Base-by-base conservation (phyloP, 2,888 invertebrate species). In the Oxytorus armatus region DNA sequence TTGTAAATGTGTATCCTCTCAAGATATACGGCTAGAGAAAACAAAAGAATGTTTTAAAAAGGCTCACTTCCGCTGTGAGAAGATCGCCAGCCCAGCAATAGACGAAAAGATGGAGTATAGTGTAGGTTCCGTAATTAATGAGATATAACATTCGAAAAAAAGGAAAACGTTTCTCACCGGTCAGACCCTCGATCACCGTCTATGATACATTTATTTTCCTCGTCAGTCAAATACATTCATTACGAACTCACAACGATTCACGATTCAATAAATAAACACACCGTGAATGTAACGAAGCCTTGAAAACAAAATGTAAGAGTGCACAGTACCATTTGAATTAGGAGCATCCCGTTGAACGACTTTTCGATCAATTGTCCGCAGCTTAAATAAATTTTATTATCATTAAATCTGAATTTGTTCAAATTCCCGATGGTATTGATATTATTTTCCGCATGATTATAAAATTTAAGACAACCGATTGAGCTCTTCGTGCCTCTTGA, bases 61-160 rank as follows among this genome's bases (percentile, higher is more conserved):
- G 11, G 42, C 65, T 77, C 14, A 83, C 82, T 75, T 82, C 77
- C 3, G 42, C 39, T n/a, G 44, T 11, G 3, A 87, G 83, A 77
- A 72, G 75, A 63, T 88, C 87, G 14, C 87, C 86, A 3, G 86
- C 76, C 72, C 85, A 86, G 61, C 87, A 88, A 70, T 87, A 88
- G n/a, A 86, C 47, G 16, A 80, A 88, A 3, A 88, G 36, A 55
- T 86, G 85, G 2, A 77, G 42, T 1, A 85, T 33, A 3, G 84
- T 61, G 25, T 80, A 70, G 1, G 29, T 2, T 1, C 78, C 59
- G 11, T 33, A 66, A 51, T 51, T 36, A 8, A 82, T 11, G 2
- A 84, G 59, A 53, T 83, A 87, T 3, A 77, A 0, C 4, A 85
- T n/a, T 61, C 83, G 80, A 1, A 84, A 3, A 25, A 51, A 21